These are phyloP conservation scores for Lamellibrachia luymesi DNA, from an alignment of 1,140 invertebrate genomes.

Conservation along the genomic window DNA sequence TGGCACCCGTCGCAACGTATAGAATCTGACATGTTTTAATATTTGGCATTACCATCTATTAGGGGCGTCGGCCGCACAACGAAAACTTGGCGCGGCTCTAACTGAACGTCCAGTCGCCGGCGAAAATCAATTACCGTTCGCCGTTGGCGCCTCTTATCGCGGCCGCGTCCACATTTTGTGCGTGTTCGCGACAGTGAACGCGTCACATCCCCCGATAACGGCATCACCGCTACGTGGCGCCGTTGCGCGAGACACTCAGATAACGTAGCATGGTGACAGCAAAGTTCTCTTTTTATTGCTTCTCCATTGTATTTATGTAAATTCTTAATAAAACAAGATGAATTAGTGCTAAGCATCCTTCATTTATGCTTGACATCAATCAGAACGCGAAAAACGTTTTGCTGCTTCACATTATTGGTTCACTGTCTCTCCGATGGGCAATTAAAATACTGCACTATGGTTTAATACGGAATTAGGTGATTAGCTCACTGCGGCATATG, in stretches of 20 bases:
- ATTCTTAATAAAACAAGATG: background rate
- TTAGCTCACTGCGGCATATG: too few species aligned
- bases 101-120: background rate
- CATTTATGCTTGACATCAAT: background rate
- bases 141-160: background rate
- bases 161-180: background rate
- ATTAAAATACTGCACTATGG: background rate
- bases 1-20: background rate
- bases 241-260: background rate
- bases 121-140: background rate
- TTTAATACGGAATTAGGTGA: background rate
- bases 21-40: constrained; percentile 5
- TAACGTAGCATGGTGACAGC: background rate
- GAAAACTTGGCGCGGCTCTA: background rate
- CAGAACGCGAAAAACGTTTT: background rate
- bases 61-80: background rate
- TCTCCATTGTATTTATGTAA: background rate
- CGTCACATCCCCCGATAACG: background rate
- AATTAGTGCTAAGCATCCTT: background rate
- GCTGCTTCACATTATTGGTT: background rate
- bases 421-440: background rate
- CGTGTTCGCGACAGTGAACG: too few species aligned
- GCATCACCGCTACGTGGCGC: background rate
- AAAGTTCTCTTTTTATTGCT: background rate
- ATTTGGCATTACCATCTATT: constrained; percentile 5